These are phyloP conservation scores for Nycticebus coucang DNA, from an alignment of 2,113 vertebrate species.

Conservation along the genomic window DNA sequence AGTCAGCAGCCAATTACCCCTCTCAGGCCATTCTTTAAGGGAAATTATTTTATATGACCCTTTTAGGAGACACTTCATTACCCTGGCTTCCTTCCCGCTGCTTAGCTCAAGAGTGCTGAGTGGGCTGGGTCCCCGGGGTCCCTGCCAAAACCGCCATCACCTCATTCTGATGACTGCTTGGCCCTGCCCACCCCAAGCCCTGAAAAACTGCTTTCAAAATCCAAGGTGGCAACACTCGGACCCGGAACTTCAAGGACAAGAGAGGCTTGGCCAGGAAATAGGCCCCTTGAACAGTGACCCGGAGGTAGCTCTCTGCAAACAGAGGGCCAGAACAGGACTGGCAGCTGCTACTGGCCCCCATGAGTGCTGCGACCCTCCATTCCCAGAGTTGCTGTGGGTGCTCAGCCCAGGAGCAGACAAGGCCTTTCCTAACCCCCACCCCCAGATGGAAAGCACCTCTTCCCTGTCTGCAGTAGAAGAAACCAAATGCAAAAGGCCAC, in stretches of 20 bases:
- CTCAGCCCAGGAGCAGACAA: accelerated
- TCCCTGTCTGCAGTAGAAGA: not conserved
- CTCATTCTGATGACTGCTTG: too few relatives aligned
- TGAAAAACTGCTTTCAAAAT: not conserved
- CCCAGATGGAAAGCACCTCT: not conserved
- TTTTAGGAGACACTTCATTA: constrained; percentile 57
- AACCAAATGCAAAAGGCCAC: not conserved
- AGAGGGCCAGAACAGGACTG: not conserved
- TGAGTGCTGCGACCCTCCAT: not conserved
- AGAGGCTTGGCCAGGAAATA: not conserved
- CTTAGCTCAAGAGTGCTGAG: not conserved
- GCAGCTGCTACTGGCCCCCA: not conserved
- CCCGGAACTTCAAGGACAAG: too few relatives aligned
- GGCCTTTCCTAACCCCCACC: too few relatives aligned
- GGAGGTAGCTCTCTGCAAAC: not conserved
- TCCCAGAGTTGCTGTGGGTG: not conserved
- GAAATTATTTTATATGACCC: constrained; percentile 28
- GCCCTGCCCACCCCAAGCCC: not conserved
- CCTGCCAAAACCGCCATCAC: not conserved
- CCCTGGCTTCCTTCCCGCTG: not conserved
- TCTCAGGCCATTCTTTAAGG: constrained; percentile 28
- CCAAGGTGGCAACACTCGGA: not conserved
- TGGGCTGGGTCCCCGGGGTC: accelerated
- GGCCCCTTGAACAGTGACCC: not conserved
- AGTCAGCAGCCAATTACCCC: constrained; percentile 27